Evolutionary conservation across 2,113 vertebrate genomes (phyloP), one percentile per base, ranked within the genome.

Genomic region (Calyptommatus sinebrachiatus): DNA sequence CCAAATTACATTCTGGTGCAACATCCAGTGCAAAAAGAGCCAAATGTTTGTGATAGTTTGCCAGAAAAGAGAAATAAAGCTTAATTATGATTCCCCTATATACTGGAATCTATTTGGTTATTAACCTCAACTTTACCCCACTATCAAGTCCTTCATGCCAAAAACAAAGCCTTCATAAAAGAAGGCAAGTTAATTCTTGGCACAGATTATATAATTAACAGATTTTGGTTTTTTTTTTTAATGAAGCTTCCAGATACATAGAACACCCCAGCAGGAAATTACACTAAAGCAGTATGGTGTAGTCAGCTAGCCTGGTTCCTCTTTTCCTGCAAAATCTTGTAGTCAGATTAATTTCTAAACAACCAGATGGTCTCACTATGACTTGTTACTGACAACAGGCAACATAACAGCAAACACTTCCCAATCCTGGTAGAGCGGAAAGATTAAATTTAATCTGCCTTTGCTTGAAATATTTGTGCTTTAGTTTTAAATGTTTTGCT

Each of bases 281-380:
- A 85, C 66, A 77, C 77, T 21, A 0, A 41, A 83, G 70, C 84
- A 83, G 72, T 18, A 84, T 82, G 60, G 14, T 50, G 14, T 60
- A 85, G 80, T 76, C 86, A 90, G 83, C 66, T n/a, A 62, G 79
- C 65, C 71, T 86, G 86, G 73, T n/a, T 21, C 53, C 83, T 91
- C 82, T 86, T 92, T 88, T 83, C 85, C 89, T 88, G 73, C 60
- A 57, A 88, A 87, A 86, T 71, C 84, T 83, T 84, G 76, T 73
- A 0, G 79, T 22, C 53, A 35, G 80, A 84, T 89, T 87, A 85
- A 85, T 83, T 69, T 85, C 53, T 77, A 8, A 79, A 84, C 77
- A 89, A 79, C 29, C 84, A 91, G 45, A 78, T 86, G 82, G 70
- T 86, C 82, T 78, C 82, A 82, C 0, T 29, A 76, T 74, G 73